Percentiles rank a stretch among this genome's conserved stretches.
These are phyloP conservation scores for Rhopalosiphum nymphaeae DNA, from an alignment of 2,888 invertebrate genomes.

Conservation along the genomic window DNA sequence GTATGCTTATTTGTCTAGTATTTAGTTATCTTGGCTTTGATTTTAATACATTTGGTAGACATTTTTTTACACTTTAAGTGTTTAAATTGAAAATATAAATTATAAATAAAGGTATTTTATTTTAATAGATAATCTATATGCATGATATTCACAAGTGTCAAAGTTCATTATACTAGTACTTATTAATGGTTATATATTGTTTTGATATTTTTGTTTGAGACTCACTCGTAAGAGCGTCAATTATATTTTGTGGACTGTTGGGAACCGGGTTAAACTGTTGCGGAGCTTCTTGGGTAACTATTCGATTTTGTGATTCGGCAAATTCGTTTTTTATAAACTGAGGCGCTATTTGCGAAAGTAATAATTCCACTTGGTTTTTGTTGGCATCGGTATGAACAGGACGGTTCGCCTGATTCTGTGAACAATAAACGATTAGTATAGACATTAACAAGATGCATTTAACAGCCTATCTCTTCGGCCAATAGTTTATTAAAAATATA, in stretches of 20 bases:
- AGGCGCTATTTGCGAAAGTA: neutral
- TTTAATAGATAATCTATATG: too few species aligned
- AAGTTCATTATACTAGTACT: too few species aligned
- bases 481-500: neutral
- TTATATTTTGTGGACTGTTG: conserved; percentile 3
- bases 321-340: conserved; percentile 12
- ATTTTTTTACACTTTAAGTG: too few species aligned
- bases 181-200: neutral
- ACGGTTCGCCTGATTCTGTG: conserved; percentile 7
- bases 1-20: too few species aligned
- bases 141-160: too few species aligned
- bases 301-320: conserved; percentile 14
- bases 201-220: neutral
- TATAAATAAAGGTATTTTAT: too few species aligned
- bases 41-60: too few species aligned
- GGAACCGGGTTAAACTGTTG: neutral
- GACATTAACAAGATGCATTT: neutral
- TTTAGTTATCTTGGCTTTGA: too few species aligned
- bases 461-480: neutral
- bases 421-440: neutral
- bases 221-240: conserved; percentile 8
- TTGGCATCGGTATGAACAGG: neutral
- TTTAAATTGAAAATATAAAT: too few species aligned
- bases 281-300: neutral
- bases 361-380: neutral